Evolutionary conservation across 1,140 invertebrate genomes (phyloP), one percentile per base, ranked within the genome.

Genomic region (Cotesia vestalis): DNA sequence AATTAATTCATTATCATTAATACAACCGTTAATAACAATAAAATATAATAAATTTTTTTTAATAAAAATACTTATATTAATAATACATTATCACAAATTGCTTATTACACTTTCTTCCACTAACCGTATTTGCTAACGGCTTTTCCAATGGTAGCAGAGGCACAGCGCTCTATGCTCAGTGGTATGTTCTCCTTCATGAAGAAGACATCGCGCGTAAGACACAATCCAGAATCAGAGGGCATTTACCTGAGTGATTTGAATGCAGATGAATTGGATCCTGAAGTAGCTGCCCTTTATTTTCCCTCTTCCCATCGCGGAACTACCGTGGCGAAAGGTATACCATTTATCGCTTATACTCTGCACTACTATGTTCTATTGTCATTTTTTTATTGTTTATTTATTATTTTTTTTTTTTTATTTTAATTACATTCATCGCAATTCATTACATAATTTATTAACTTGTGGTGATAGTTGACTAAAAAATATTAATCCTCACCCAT

Each of bases 151-250:
- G 75, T 81, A 79, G 86, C 85, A 67, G 89, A 89, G 66, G 91
- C 89, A 75, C 90, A 93, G 76, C 89, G 91, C 20, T 95, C 93
- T 12, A 94, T 96, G 89, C 88, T 96, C 60, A 93, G 94, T 79
- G 94, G 94, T 75, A 94, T 98, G 92, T 94, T 98, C 83, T 93
- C 93, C 64, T 98, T 98, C 82, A 98, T 98, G 93, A 93, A 94
- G 83, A 91, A 92, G 77, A 92, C 91, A 4, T 90, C 91, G 75
- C 84, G 86, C 40, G 89, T 92, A 71, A 88, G 92, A 75, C 91
- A 92, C 75, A 91, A 92, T 79, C 89, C 91, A 61, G 89, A 89
- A 68, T 86, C 90, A 1, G 94, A 95, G 72, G 96, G 96, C 61
- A 94, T 99, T 77, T 99, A 98, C 85, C 89, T 98, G 8, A 95